Evolutionary conservation across 2,797 vertebrate species (phyloP).

Genomic region (Esox lucius): DNA sequence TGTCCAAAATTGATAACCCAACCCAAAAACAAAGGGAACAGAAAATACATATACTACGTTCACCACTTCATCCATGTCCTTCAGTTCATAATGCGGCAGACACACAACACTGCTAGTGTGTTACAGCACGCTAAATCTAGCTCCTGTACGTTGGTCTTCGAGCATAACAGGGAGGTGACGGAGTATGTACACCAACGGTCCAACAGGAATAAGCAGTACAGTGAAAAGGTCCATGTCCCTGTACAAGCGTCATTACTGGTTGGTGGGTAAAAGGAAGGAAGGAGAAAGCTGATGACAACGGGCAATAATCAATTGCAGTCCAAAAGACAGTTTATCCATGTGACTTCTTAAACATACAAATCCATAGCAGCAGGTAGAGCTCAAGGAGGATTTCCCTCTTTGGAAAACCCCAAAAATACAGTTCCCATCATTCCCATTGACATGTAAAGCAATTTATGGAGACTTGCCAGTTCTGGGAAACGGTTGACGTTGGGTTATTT

Average conservation of each 20-base stretch:
- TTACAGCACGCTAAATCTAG: slow-evolving; percentile 60
- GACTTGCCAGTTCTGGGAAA: slow-evolving; percentile 73
- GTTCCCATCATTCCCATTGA: slow-evolving; percentile 59
- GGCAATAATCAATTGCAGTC: slow-evolving; percentile 63
- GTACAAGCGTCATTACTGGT: slow-evolving; percentile 37
- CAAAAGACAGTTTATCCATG: slow-evolving; percentile 62
- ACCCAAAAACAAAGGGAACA: slow-evolving; percentile 25
- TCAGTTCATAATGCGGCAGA: slow-evolving; percentile 68
- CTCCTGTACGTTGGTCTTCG: slow-evolving; percentile 57
- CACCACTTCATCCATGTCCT: slow-evolving; percentile 62
- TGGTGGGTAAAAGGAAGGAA: slow-evolving; percentile 55
- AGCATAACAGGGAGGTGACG: slow-evolving; percentile 47
- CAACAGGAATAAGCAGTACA: slow-evolving; percentile 70
- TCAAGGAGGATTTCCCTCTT: slow-evolving; percentile 57
- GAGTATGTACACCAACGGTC: slow-evolving; percentile 65
- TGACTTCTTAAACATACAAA: slow-evolving; percentile 67
- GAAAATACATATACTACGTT: slow-evolving; percentile 38
- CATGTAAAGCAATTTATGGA: slow-evolving; percentile 70
- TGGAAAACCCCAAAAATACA: slow-evolving; percentile 42
- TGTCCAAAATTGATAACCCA: slow-evolving; percentile 34
- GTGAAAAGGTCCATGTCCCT: slow-evolving; percentile 79
- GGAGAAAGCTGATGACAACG: slow-evolving; percentile 57
- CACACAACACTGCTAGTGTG: slow-evolving; percentile 68
- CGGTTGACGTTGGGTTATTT: slow-evolving; percentile 36
- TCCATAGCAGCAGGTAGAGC: slow-evolving; percentile 80